Evolutionary conservation across 2,888 invertebrate species (phyloP).

Genomic region (Macrosoma leucophasiata): DNA sequence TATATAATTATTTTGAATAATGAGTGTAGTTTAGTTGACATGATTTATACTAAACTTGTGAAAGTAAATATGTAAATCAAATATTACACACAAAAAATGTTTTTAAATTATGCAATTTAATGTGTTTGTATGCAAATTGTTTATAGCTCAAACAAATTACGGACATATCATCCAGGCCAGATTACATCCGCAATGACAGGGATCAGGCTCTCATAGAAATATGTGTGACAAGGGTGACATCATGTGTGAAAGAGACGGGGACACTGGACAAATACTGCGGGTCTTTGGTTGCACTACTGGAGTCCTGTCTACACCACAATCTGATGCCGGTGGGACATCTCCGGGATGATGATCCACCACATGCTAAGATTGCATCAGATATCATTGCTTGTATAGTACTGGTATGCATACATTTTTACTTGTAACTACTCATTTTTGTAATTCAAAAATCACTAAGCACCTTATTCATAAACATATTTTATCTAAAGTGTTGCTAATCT

Average conservation of each 20-base stretch:
- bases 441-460: no score
- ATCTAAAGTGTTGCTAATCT: no score
- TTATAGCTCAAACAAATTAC: conserved; percentile 82
- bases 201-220: conserved; percentile 97
- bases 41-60: no score
- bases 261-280: conserved; percentile 91
- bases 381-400: conserved; percentile 95
- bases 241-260: conserved; percentile 91
- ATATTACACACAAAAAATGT: no score
- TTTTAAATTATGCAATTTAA: no score
- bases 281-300: conserved; percentile 87
- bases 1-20: no score
- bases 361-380: conserved; percentile 97
- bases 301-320: conserved; percentile 92
- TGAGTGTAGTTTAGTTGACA: no score
- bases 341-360: conserved; percentile 92
- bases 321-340: conserved; percentile 81
- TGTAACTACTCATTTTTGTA: no score
- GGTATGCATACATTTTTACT: no score
- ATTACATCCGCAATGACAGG: conserved; percentile 90
- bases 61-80: no score
- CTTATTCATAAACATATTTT: no score
- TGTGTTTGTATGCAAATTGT: no score
- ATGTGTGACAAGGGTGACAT: conserved; percentile 92
- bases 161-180: conserved; percentile 87